A percentile compares a stretch with the other conserved stretches of the same genome.
phyloP scores from a whole-genome alignment of 2,888 invertebrate species.

The Diogma glabrata region DNA sequence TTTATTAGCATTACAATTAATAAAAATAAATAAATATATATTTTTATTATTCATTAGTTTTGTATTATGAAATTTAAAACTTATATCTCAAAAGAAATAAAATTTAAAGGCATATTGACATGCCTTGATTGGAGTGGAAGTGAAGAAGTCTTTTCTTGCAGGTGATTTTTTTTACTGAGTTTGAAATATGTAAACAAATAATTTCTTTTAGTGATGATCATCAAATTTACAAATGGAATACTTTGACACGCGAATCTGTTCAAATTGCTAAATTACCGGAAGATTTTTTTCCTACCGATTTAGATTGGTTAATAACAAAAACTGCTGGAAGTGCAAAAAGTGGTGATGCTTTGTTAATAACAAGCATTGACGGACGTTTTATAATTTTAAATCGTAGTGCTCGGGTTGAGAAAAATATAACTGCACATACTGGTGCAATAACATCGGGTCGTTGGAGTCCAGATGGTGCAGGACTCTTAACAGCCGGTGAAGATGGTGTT shows the following conservation, averaged over 20 bases:
- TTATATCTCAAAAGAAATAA: slow-evolving; percentile 60
- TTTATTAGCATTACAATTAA: too few relatives aligned
- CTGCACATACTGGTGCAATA: slow-evolving; percentile 87
- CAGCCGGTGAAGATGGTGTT: slow-evolving; percentile 92
- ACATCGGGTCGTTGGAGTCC: slow-evolving; percentile 86
- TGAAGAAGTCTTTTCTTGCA: slow-evolving; percentile 86
- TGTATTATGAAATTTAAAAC: slow-evolving; percentile 68
- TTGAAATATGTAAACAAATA: slow-evolving; percentile 6
- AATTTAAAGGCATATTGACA: slow-evolving; percentile 68
- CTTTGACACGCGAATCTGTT: slow-evolving; percentile 63
- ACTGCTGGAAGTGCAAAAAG: slow-evolving; percentile 33
- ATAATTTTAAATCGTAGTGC: slow-evolving; percentile 82
- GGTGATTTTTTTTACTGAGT: slow-evolving; percentile 40
- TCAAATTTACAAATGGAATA: slow-evolving; percentile 78
- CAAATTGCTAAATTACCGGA: slow-evolving; percentile 66
- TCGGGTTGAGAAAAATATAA: slow-evolving; percentile 82
- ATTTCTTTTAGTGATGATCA: slow-evolving; percentile 70
- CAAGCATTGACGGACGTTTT: slow-evolving; percentile 81
- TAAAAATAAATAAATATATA: too few relatives aligned
- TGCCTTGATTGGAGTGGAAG: slow-evolving; percentile 90
- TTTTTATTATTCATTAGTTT: too few relatives aligned
- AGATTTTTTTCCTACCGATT: slow-evolving; percentile 78
- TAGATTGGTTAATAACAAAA: slow-evolving; percentile 65
- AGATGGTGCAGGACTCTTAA: slow-evolving; percentile 89
- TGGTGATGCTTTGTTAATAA: slow-evolving; percentile 68